phyloP scores from a whole-genome alignment of 2,797 vertebrate genomes.

The Malacoraja senta region DNA sequence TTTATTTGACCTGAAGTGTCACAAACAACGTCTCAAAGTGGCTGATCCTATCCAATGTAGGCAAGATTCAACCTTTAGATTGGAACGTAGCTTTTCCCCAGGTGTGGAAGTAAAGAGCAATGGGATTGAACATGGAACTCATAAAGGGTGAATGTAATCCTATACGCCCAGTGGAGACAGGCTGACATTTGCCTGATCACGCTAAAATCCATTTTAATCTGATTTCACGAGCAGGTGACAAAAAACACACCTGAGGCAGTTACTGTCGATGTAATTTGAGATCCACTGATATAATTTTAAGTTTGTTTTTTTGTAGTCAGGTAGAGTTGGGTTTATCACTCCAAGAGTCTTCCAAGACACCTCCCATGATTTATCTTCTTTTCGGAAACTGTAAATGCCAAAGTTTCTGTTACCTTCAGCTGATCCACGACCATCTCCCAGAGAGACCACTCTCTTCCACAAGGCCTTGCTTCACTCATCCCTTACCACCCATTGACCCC shows the following conservation, averaged over 20 bases:
- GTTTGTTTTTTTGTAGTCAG: neutral
- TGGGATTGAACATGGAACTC: neutral
- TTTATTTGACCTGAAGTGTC: neutral
- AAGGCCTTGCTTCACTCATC: too few relatives aligned
- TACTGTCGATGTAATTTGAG: neutral
- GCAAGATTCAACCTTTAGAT: neutral
- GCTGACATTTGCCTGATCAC: neutral
- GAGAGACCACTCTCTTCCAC: too few relatives aligned
- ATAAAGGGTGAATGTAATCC: neutral
- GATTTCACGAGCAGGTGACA: neutral
- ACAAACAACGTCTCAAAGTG: neutral
- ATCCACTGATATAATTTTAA: neutral
- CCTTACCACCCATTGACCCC: too few relatives aligned
- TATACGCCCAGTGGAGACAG: neutral
- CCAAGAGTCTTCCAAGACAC: neutral
- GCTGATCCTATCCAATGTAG: neutral
- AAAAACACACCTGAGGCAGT: neutral
- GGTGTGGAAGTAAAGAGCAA: neutral
- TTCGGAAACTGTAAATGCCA: too few relatives aligned
- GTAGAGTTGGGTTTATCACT: neutral
- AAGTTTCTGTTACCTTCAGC: neutral
- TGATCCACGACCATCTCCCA: neutral
- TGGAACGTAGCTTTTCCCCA: neutral
- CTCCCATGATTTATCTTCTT: neutral
- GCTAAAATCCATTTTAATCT: neutral